Evolutionary conservation across 2,888 invertebrate genomes (phyloP).

Genomic region (Habrosyne pyritoides): DNA sequence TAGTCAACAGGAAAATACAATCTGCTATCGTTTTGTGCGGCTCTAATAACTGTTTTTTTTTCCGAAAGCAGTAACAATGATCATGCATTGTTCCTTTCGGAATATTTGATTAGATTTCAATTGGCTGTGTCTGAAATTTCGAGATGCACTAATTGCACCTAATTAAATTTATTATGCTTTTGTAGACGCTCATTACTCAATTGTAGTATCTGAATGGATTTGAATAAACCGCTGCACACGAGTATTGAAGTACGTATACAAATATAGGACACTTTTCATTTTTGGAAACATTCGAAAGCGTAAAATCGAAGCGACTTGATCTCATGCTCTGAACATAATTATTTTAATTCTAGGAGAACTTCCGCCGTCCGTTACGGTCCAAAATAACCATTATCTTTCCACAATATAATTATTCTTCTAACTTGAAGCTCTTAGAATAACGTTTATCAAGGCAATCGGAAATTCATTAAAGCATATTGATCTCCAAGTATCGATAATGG

Average conservation of each 20-base stretch:
- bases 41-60: background rate
- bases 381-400: background rate
- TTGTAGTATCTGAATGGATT: no score
- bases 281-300: no score
- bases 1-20: background rate
- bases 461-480: slow-evolving; percentile 42
- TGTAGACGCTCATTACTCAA: no score
- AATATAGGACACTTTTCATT: no score
- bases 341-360: no score
- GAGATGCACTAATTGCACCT: background rate
- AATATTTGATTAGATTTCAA: background rate
- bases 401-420: background rate
- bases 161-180: no score
- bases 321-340: no score
- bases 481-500: slow-evolving; percentile 37
- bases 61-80: background rate
- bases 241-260: no score
- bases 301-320: no score
- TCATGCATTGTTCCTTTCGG: no score
- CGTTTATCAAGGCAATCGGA: slow-evolving; percentile 31
- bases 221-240: no score
- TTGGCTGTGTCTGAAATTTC: background rate
- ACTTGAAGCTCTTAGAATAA: slow-evolving; percentile 28
- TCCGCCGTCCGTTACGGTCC: no score
- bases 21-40: background rate